These are phyloP conservation scores for Diadema setosum DNA, from an alignment of 35 echinoderm and acorn worm species.

Conservation along the genomic window DNA sequence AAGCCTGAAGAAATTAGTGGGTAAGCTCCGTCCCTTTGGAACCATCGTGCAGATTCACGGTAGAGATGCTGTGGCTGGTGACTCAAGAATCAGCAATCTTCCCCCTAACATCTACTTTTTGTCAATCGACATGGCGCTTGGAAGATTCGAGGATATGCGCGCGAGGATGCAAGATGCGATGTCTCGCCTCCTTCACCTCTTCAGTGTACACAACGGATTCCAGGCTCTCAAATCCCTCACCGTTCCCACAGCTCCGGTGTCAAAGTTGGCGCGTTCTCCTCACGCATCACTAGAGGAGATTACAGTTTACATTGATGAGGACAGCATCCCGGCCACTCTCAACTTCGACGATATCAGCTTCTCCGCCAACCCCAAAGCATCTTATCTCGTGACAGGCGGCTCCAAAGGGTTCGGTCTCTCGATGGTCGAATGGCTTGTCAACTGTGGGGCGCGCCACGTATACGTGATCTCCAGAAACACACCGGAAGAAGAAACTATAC, in stretches of 20 bases:
- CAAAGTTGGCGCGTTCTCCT: conserved; percentile 76
- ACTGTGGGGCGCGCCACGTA: conserved; percentile 72
- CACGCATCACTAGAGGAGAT: conserved; percentile 74
- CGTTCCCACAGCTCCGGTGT: conserved; percentile 89
- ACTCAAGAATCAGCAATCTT: conserved; percentile 57
- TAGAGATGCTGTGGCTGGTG: conserved; percentile 33
- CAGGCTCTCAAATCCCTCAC: conserved; percentile 85
- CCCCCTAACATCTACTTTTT: conserved; percentile 91
- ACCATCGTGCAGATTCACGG: conserved; percentile 91
- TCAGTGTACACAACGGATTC: conserved; percentile 94
- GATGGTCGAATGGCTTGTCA: conserved; percentile 87
- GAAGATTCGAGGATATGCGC: conserved; percentile 77
- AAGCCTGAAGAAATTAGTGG: conserved; percentile 69
- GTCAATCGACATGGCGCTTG: conserved; percentile 87
- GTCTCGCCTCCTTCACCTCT: conserved; percentile 82
- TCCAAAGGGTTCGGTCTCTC: conserved; percentile 86
- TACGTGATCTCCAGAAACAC: conserved; percentile 85
- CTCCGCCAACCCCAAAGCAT: conserved; percentile 60
- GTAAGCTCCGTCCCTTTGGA: conserved; percentile 79
- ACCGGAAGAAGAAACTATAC: conserved; percentile 80
- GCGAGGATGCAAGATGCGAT: conserved; percentile 83
- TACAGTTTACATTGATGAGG: conserved; percentile 83
- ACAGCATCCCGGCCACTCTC: conserved; percentile 75
- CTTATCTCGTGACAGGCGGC: conserved; percentile 92
- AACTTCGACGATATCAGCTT: conserved; percentile 93